Conservation (phyloP, 2,888 invertebrate genomes). For the Leptothorax acervorum region DNA sequence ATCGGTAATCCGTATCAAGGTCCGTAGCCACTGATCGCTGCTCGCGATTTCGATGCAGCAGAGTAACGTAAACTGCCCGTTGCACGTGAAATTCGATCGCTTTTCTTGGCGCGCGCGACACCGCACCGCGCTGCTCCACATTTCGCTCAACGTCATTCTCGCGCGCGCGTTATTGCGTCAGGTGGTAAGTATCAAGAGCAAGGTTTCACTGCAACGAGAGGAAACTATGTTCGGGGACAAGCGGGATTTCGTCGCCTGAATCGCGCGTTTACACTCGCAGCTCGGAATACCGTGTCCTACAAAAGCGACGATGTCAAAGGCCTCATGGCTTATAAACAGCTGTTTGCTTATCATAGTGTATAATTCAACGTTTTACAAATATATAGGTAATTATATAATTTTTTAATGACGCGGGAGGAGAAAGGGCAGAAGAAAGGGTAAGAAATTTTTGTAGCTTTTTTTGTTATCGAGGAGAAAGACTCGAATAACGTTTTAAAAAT, state of each 20-base stretch:
- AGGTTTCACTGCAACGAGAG: conserved; percentile 11
- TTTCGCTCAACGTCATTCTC: conserved; percentile 35
- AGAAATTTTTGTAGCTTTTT: background rate
- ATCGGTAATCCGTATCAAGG: conserved; percentile 57
- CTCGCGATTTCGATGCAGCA: conserved; percentile 64
- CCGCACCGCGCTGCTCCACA: conserved; percentile 43
- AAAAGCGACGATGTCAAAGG: background rate
- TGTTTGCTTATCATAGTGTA: background rate
- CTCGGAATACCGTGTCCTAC: background rate
- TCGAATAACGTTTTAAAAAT: background rate
- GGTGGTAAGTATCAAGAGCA: conserved; percentile 46
- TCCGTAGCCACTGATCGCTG: conserved; percentile 44
- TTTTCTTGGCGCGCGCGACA: conserved; percentile 52
- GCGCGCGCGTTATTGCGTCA: conserved; percentile 37
- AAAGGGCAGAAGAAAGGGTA: too few species aligned
- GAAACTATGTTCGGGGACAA: conserved; percentile 1
- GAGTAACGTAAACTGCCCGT: conserved; percentile 51
- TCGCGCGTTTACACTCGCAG: background rate
- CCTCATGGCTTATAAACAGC: background rate
- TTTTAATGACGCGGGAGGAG: background rate
- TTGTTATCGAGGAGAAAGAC: background rate
- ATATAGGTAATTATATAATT: background rate
- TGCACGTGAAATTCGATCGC: conserved; percentile 70
- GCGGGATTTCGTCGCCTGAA: background rate
- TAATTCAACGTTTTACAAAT: background rate